These are phyloP conservation scores for Hedychridium roseum DNA, from an alignment of 2,888 invertebrate species.

Conservation along the genomic window DNA sequence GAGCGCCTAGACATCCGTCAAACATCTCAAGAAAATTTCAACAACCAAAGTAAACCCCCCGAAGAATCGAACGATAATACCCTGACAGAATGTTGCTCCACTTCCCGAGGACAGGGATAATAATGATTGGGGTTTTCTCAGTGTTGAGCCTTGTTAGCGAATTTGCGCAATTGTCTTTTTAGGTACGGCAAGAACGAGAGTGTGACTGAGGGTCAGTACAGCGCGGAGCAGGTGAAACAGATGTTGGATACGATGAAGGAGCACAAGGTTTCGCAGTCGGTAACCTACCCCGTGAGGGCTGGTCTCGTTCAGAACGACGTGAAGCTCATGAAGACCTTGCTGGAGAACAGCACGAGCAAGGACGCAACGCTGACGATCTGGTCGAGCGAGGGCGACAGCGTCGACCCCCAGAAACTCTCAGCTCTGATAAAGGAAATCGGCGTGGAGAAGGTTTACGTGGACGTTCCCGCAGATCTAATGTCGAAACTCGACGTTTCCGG, in stretches of 20 bases:
- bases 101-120: too few relatives aligned
- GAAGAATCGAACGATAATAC: too few relatives aligned
- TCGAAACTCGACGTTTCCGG: constrained; percentile 31
- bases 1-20: too few relatives aligned
- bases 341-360: constrained; percentile 65
- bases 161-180: constrained; percentile 18
- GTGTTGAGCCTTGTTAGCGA: too few relatives aligned
- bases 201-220: constrained; percentile 69
- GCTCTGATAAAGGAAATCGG: constrained; percentile 75
- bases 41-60: too few relatives aligned
- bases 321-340: constrained; percentile 69
- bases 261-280: constrained; percentile 69
- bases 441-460: constrained; percentile 75
- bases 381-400: constrained; percentile 74
- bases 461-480: constrained; percentile 72
- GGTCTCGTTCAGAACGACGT: constrained; percentile 74
- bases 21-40: too few relatives aligned
- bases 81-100: too few relatives aligned
- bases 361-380: constrained; percentile 81
- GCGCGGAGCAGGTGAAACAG: constrained; percentile 69
- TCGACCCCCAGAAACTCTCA: constrained; percentile 73
- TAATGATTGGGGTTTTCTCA: too few relatives aligned
- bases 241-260: constrained; percentile 73
- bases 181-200: constrained; percentile 40
- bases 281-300: constrained; percentile 84